Evolutionary conservation across 2,797 vertebrate species (phyloP), one percentile per base, ranked within the genome.

Genomic region (Steatocranus sp.): DNA sequence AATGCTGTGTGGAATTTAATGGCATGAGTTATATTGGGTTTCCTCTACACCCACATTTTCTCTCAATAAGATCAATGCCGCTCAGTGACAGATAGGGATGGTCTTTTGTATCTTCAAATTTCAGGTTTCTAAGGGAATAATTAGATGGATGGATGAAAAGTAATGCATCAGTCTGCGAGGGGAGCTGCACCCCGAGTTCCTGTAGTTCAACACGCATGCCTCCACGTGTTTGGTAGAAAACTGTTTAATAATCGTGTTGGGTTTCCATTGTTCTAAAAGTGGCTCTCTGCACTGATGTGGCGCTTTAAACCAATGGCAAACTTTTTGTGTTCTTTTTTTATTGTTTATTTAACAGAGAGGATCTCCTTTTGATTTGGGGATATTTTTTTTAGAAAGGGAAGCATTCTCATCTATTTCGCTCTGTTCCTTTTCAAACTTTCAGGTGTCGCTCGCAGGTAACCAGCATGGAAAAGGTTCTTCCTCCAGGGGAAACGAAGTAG

Each of bases 71-170:
- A 97, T 97, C 96, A 97, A 96, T 97, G 96, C 88, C 76, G 87
- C 91, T 94, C 93, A 83, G 94, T 96, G 95, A 96, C 96, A 97
- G 95, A 96, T 95, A 96, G 95, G 94, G 95, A 96, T 95, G 94
- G 94, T 96, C 96, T 95, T 96, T 96, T 96, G 95, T 95, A 96
- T 96, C 94, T 96, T 96, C 94, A 96, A 96, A 96, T 96, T 96
- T 96, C 93, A 94, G 95, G 95, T 97, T 97, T 97, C 96, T 95
- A 91, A 96, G 96, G 96, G 96, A 97, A 96, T 96, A 97, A 97
- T 97, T 97, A 97, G 94, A 96, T 93, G 94, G 94, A 94, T 96
- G 95, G 96, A 96, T 96, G 95, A 95, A 95, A 95, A 93, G 94
- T 95, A 93, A 94, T 94, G 94, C 93, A 95, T 94, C 93, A 94